Evolutionary conservation across 1,140 invertebrate species (phyloP), one percentile per base, ranked within the genome.

Genomic region (Panagrolaimus sp.): DNA sequence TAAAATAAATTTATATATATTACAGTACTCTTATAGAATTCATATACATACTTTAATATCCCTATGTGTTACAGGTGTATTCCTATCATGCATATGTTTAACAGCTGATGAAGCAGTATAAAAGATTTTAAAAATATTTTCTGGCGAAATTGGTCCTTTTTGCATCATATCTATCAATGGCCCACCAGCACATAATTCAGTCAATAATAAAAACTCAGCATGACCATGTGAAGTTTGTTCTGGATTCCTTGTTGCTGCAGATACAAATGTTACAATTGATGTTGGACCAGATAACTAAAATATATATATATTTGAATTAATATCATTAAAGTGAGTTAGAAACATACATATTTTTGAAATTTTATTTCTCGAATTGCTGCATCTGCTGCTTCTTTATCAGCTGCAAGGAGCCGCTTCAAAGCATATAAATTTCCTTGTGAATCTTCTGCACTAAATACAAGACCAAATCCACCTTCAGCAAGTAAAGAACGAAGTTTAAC

Each of bases 101-200:
- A 97, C 90, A 31, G 93, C 91, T 72, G 87, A 87, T 72, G 91
- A 91, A 64, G 90, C 90, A 85, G 96, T 92, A 85, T 94, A 95
- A 80, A 95, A 92, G 68, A 97, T 89, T 79, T 88, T 88, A 75
- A 91, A 87, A n/a, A 96, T 89, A 61, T 81, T 79, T 46, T 81
- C 74, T 9, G 72, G 14, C 2, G 25, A 66, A 3, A 81, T 62
- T 16, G 64, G 53, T 2, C 61, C 63, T 38, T 68, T 68, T 57
- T 74, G 69, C 44, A 81, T 14, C 11, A 73, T 31, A 38, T 82
- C 76, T 11, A 81, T 69, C 1, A 81, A 75, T 9, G 81, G 65
- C 4, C 79, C 79, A 38, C 79, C 78, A 11, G 80, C 61, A 65
- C 81, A 82, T 16, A 81, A 67, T 64, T 81, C 79, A 9, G 75